Evolutionary conservation across 2,113 vertebrate genomes (phyloP), one percentile per base, ranked within the genome.

Genomic region (Passer montanus): DNA sequence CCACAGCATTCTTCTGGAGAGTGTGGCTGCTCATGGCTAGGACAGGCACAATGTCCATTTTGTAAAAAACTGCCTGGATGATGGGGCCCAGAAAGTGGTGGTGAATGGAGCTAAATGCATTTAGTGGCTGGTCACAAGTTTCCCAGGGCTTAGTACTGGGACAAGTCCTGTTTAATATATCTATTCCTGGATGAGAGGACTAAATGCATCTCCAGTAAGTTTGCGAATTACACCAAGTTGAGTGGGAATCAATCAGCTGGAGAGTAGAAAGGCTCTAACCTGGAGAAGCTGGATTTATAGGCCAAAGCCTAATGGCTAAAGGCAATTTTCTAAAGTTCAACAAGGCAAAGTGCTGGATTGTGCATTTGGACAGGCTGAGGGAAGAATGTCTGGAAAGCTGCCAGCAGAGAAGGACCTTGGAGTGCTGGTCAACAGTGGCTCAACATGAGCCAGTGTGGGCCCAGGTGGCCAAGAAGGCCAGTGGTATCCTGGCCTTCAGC

Each of bases 401-500:
- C 6, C 2, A 1, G 8, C 24, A 47, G 56, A 79, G 47, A 46
- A 37, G 20, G 6, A 39, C 59, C 47, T 23, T 37, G 41, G 7
- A 0, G 0, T 30, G n/a, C 56, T 70, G 15, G 19, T 46, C 0
- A 0, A 21, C 10, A 24, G 23, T 23, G 28, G 15, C 47, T 69
- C 28, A 46, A 9, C 8, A 2, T 24, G 39, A 79, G 6, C 15
- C n/a, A 47, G 0, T 7, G 8, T 30, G 15, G 21, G 13, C 10
- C 19, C 23, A 39, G 15, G 33, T 41, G 30, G 15, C 24, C 60
- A 66, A 66, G 41, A 39, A 55, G 4, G 24, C 7, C 19, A n/a
- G 1, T 20, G 28, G 15, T 3, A 20, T 7, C 28, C 33, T 53
- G 64, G 15, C 23, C 20, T 41, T 33, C 58, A 41, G 5, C n/a